Conservation (phyloP, 2,113 vertebrate genomes). For the Psilopsiagon aurifrons region DNA sequence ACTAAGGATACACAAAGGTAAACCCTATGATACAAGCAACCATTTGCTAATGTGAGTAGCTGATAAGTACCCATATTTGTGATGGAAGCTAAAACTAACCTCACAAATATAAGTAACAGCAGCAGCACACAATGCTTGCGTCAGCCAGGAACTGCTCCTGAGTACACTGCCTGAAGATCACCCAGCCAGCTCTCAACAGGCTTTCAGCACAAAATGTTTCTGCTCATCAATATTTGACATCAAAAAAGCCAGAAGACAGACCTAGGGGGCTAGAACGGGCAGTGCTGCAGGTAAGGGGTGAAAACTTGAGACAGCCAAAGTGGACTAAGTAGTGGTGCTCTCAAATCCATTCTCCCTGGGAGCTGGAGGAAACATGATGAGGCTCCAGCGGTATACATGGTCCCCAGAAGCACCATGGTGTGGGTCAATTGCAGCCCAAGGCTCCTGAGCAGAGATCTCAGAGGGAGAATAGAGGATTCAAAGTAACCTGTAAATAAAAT, state of each 20-base stretch:
- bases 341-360: not conserved
- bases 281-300: not conserved
- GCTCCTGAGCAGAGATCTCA: not conserved
- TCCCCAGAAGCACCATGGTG: accelerated
- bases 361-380: not conserved
- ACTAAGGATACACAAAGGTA: not conserved
- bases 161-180: not conserved
- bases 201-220: not conserved
- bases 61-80: not conserved
- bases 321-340: not conserved
- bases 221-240: not conserved
- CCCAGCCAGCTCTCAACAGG: not conserved
- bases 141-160: not conserved
- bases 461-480: not conserved
- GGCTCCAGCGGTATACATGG: not conserved
- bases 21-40: not conserved
- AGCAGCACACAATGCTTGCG: not conserved
- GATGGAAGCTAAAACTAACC: not conserved
- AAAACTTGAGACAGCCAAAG: accelerated
- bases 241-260: not conserved
- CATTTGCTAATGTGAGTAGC: not conserved
- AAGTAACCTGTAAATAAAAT: not conserved
- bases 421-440: not conserved
- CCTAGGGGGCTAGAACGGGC: not conserved
- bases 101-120: not conserved